These are phyloP conservation scores for Hirtodrosophila alboralis DNA, from an alignment of 2,888 invertebrate species.

Conservation along the genomic window DNA sequence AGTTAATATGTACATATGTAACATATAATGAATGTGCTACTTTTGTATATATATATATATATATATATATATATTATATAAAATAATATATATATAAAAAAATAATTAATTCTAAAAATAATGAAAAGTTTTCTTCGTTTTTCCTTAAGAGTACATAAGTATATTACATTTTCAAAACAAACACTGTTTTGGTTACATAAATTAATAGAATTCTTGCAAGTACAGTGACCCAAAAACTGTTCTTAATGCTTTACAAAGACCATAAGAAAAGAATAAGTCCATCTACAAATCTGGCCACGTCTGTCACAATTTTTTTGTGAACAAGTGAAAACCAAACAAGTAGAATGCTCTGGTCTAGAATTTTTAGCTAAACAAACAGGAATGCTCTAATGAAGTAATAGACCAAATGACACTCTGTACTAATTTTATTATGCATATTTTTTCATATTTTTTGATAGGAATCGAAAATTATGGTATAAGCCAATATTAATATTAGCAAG, in stretches of 20 bases:
- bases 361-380: slow-evolving; percentile 1
- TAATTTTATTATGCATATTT: too few relatives aligned
- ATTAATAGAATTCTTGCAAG: background rate
- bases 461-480: too few relatives aligned
- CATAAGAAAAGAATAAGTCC: background rate
- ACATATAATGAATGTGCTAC: too few relatives aligned
- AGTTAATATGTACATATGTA: too few relatives aligned
- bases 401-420: background rate
- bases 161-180: too few relatives aligned
- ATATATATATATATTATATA: too few relatives aligned
- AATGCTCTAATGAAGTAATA: background rate
- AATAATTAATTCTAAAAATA: too few relatives aligned
- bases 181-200: background rate
- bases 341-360: slow-evolving; percentile 4
- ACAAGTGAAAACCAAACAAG: slow-evolving; percentile 27
- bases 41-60: slow-evolving; percentile 3
- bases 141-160: too few relatives aligned
- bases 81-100: too few relatives aligned
- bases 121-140: too few relatives aligned
- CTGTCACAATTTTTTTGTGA: slow-evolving; percentile 14
- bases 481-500: too few relatives aligned
- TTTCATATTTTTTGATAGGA: too few relatives aligned
- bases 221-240: slow-evolving; percentile 1
- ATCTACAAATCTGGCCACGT: slow-evolving; percentile 28
- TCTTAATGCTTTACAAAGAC: background rate